Evolutionary conservation across 2,113 vertebrate species (phyloP).

Genomic region (Amblyornis subalaris): DNA sequence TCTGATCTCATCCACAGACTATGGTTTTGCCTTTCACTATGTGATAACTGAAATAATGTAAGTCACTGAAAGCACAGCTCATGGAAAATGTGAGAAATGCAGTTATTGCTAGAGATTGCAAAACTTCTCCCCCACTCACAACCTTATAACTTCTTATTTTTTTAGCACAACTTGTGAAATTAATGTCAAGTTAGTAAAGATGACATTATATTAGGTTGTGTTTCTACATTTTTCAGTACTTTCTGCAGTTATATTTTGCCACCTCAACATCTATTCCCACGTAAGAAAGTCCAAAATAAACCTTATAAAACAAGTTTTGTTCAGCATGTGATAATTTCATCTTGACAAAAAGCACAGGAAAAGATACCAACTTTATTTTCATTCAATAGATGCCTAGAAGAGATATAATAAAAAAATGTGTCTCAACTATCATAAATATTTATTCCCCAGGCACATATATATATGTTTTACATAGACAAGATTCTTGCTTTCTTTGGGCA

Average conservation of each 20-base stretch:
- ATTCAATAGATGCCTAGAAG: neutral
- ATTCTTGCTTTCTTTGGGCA: neutral
- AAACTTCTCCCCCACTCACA: neutral
- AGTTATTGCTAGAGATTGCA: neutral
- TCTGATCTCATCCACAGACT: neutral
- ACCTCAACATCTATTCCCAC: neutral
- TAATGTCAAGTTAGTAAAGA: neutral
- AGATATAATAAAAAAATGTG: neutral
- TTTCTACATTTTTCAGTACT: neutral
- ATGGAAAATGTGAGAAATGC: neutral
- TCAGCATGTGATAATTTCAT: neutral
- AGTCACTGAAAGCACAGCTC: neutral
- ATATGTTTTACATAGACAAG: neutral
- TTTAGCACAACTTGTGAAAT: neutral
- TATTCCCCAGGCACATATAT: neutral
- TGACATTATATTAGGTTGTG: neutral
- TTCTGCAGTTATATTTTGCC: neutral
- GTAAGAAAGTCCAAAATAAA: neutral
- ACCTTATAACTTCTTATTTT: neutral
- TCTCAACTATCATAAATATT: neutral
- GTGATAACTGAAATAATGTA: neutral
- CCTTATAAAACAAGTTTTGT: neutral
- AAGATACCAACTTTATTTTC: neutral
- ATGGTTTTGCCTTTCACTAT: neutral
- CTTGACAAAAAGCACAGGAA: neutral